These are phyloP conservation scores for Bilobella aurantiaca DNA, from an alignment of 1,140 invertebrate genomes.

Conservation along the genomic window DNA sequence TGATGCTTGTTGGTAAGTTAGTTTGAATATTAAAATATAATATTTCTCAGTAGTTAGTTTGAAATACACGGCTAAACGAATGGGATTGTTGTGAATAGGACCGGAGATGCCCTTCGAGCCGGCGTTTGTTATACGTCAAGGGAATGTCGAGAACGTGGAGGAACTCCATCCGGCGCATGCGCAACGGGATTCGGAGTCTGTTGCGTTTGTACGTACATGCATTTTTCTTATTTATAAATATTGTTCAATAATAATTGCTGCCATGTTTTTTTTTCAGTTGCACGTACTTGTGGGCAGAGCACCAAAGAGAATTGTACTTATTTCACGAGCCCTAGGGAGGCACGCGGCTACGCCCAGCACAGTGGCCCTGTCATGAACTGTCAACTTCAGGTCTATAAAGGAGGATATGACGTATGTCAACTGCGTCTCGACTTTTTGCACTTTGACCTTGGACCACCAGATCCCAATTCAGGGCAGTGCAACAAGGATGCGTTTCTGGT, in stretches of 20 bases:
- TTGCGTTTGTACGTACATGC: conserved; percentile 39
- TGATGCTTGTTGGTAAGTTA: conserved; percentile 37
- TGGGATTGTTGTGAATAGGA: too few relatives aligned
- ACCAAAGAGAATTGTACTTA: conserved; percentile 42
- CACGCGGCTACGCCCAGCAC: conserved; percentile 28
- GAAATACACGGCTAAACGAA: too few relatives aligned
- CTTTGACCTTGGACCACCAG: conserved; percentile 37
- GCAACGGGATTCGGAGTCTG: conserved; percentile 42
- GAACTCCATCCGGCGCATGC: conserved; percentile 39
- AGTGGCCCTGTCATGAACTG: conserved; percentile 37
- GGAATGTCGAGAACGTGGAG: conserved; percentile 37
- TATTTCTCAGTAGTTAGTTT: too few relatives aligned
- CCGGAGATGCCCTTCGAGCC: conserved; percentile 3
- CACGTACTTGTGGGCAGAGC: conserved; percentile 39
- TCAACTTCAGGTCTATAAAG: conserved; percentile 42
- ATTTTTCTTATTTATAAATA: too few relatives aligned
- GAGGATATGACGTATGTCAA: conserved; percentile 40
- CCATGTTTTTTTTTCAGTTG: conserved; percentile 35
- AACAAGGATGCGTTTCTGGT: conserved; percentile 40
- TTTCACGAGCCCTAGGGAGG: conserved; percentile 39
- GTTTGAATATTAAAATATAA: too few relatives aligned
- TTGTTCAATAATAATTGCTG: too few relatives aligned
- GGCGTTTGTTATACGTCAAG: conserved; percentile 38
- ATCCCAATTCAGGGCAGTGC: conserved; percentile 37
- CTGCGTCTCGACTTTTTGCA: conserved; percentile 36